Base-by-base conservation (phyloP, 2,888 invertebrate species). In the Drosophila bunnanda region DNA sequence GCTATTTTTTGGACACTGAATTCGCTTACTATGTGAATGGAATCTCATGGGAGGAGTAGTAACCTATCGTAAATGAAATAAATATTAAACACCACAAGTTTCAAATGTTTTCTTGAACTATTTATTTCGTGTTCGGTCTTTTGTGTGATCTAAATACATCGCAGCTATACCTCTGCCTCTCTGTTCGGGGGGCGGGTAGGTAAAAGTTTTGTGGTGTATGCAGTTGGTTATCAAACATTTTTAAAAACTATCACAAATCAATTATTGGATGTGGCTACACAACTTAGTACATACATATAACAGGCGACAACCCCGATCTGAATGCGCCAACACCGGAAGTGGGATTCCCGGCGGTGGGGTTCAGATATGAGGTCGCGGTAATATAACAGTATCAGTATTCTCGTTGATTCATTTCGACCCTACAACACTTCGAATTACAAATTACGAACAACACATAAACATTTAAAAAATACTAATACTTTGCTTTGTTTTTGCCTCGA, bases 181-280 rank as follows among this genome's bases (percentile, higher is more conserved):
- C 22, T 44, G 32, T 55, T 44, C 15, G 44, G 38, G 44, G 76
- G 66, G 44, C 46, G 61, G 59, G 48, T 62, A 64, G 75, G 57
- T 75, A 50, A 64, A 64, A 67, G 67, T 69, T 20, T 55, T 55
- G 44, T 55, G 50, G 55, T 66, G 66, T 53, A 58, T 71, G 70
- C 64, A 62, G 52, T 72, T 74, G 76, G 66, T 58, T 83, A 75
- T 78, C 58, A 76, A 59, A 64, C 76, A 61, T 74, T 69, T 67
- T 83, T 86, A 76, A 77, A 88, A 86, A 88, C 86, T 86, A 86
- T 86, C 86, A 86, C 86, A 86, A 86, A 86, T 88, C 69, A 86
- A 84, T 86, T 88, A 88, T 88, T 86, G 77, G 77, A 76, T 86
- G 75, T 86, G 82, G 75, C 78, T 88, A 88, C 79, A 85, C 75